Evolutionary conservation across 1,140 invertebrate species (phyloP), one percentile per base, ranked within the genome.

Genomic region (Drosophila novamexicana): DNA sequence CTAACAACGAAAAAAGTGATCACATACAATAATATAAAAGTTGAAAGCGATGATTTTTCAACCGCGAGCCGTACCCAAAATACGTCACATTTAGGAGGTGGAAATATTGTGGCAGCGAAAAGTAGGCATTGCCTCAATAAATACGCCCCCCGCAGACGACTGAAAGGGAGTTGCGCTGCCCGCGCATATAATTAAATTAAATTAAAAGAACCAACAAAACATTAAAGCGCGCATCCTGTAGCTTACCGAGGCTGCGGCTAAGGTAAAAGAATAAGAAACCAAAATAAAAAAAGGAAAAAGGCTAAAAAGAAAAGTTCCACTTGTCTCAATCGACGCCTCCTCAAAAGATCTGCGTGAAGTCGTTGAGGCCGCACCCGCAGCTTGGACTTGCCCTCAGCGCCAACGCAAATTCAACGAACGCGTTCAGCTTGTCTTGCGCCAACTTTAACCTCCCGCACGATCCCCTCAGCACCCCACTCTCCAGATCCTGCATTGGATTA

Each of bases 111-210:
- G 78, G 82, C 81, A 85, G 75, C 73, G 65, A 79, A 78, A 85
- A 71, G 75, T 86, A 79, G 83, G 83, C 83, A 77, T 76, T 83
- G 79, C 73, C 79, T 53, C 70, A 76, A 47, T 54, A 32, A 64
- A 37, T 67, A 88, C 83, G 73, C 83, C 84, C 56, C 72, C 79
- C 37, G 42, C 18, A 68, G 59, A 59, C 77, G n/a, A 12, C 39
- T 59, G 57, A 16, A 16, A 64, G 64, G 59, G 44, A 65, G 32
- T 57, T 57, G 58, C 34, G 32, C 58, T 57, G 58, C 63, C 64
- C 77, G 84, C 34, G 84, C 84, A 89, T 89, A 89, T 89, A 89
- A 89, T 89, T 89, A 89, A 89, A 89, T 89, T 80, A 81, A 89
- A 89, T 89, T 89, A 89, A 89, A 84, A 68, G 58, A 73, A 77